Evolutionary conservation across 2,888 invertebrate genomes (phyloP), one percentile per base, ranked within the genome.

Genomic region (Melipona beecheii): DNA sequence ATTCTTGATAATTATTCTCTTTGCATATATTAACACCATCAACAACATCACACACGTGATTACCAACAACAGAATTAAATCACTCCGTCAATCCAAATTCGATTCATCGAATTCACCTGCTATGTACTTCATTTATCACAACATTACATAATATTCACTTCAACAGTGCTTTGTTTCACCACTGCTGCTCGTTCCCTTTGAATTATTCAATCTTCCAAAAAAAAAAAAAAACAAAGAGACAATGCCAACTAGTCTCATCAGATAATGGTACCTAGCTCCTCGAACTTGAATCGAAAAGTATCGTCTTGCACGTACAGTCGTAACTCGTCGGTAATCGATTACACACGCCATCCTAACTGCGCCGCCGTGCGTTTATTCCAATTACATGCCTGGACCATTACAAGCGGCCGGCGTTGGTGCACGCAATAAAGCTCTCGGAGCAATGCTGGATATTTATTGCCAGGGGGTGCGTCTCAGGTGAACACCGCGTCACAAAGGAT

Each of bases 371-470:
- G 78, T 73, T 58, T 31, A 50, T 36, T 36, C 58, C 58, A 75
- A 60, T 76, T 69, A 69, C 69, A 60, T 31, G 13, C 31, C 17
- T 4, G 21, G 58, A 31, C 60, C 27, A 50, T 76, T 69, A 50
- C 43, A 43, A 43, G 1, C 49, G 27, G 15, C 17, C n/a, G 17
- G n/a, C 11, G 66, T 24, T 24, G 52, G 74, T 68, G 24, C 43
- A 54, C 43, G 62, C 54, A 75, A 75, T 75, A 79, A 74, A 79
- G 31, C 64, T 70, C 68, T 36, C 75, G 75, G 24, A 50, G 56
- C 75, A 54, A 69, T 19, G 49, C 5, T 31, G 75, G 43, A 79
- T 75, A 69, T 75, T 70, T 80, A 80, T 82, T 75, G 75, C 73
- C 9, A 31, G 27, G 21, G 62, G 17, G 68, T 80, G 43, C 52